Conservation (phyloP, 2,797 vertebrate species). For the Enteromius viviparus region DNA sequence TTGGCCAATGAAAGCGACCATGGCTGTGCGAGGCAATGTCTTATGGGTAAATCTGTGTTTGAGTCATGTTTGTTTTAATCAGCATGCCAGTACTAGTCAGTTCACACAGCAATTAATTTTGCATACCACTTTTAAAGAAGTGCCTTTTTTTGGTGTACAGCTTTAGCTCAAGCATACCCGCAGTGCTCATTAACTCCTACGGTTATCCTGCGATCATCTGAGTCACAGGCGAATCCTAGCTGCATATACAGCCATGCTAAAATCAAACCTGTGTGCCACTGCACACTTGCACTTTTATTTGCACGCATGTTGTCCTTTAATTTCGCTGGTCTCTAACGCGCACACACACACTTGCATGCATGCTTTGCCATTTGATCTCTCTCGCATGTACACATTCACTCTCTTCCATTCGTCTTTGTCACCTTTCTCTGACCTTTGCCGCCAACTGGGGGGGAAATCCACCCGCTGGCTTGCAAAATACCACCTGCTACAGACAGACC, state of each 20-base stretch:
- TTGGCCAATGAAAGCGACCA: no score
- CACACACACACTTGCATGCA: conserved; percentile 9
- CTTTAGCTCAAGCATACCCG: not conserved
- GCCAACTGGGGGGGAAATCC: conserved; percentile 1
- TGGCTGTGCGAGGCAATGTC: not conserved
- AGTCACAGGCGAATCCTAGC: not conserved
- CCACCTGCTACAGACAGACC: conserved; percentile 27
- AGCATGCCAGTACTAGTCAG: not conserved
- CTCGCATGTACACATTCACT: not conserved
- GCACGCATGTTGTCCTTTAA: not conserved
- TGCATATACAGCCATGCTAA: not conserved
- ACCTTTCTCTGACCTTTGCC: conserved; percentile 36
- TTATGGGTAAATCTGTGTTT: not conserved
- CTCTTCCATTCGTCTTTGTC: conserved; percentile 23
- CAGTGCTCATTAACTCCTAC: not conserved
- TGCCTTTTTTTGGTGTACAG: not conserved
- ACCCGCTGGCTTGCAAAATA: conserved; percentile 37
- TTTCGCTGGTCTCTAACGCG: not conserved
- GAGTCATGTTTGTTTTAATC: conserved; percentile 7
- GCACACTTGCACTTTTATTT: not conserved
- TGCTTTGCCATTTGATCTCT: not conserved
- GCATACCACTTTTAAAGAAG: not conserved
- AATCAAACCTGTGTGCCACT: not conserved
- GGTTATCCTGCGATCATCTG: not conserved
- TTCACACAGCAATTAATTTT: not conserved